Evolutionary conservation across 2,113 vertebrate species (phyloP), one percentile per base, ranked within the genome.

Genomic region (Phaethornis superciliosus): DNA sequence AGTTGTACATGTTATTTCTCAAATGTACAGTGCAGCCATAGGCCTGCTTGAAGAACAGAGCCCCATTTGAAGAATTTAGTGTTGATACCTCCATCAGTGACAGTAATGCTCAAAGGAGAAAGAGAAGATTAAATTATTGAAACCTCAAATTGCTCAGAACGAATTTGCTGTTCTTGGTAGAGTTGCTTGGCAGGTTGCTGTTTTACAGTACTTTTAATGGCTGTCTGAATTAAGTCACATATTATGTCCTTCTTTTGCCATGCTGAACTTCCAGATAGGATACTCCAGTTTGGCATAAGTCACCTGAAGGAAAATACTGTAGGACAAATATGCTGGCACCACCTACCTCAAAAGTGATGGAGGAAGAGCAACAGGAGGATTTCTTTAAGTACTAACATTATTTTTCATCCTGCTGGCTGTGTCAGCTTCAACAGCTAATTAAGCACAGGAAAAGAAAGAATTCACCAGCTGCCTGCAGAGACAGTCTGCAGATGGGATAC

Each of bases 401-500:
- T 72, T 88, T 85, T 64, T 67, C 64, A 27, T 72, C 40, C 8
- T 69, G 68, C 44, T 93, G 84, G 32, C 84, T 70, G 5, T 63
- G 79, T 71, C 67, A 94, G 94, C 78, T 89, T 83, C 81, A 68
- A 19, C 21, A 90, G 74, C 70, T 95, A 82, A 44, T 93, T 94
- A 94, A 77, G 78, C 83, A 79, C 91, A 94, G 88, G 93, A 87
- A 96, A 92, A 95, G 65, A 51, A 77, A 94, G 58, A 40, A 71
- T 69, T 91, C 88, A 76, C 76, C 85, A 92, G 89, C 81, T 83
- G 93, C 92, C 79, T 79, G 70, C 65, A 75, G 79, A 94, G 77
- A 69, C 59, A 62, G 52, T 59, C 85, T 58, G 79, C 96, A 95
- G 88, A 94, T 83, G 84, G 90, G 74, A 79, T 62, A 40, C 46